A percentile compares a stretch with the other conserved stretches of the same genome.
Evolutionary conservation across 92 coral and sea anemone species (phyloP).

Genomic region (Porites evermanni): DNA sequence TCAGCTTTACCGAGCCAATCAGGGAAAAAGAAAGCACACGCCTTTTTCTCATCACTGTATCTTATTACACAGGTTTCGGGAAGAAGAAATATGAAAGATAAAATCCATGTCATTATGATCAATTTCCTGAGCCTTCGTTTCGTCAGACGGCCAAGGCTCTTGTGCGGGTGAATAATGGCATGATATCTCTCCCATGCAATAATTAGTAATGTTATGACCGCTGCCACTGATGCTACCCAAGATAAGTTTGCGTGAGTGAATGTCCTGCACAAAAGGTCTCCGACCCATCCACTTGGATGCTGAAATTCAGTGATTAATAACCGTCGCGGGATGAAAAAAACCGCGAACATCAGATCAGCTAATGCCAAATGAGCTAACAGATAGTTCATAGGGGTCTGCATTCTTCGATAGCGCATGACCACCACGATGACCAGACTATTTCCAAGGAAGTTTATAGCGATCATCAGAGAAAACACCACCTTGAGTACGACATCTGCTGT

Average conservation of each 20-base stretch:
- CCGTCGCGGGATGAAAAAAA: constrained; percentile 52
- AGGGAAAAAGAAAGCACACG: constrained; percentile 43
- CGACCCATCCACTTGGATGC: constrained; percentile 60
- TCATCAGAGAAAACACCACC: constrained; percentile 35
- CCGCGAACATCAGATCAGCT: constrained; percentile 59
- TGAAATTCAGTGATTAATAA: constrained; percentile 40
- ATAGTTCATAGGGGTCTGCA: constrained; percentile 78
- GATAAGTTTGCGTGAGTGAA: constrained; percentile 53
- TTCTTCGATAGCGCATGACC: constrained; percentile 46
- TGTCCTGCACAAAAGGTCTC: constrained; percentile 60
- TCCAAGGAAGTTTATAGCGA: constrained; percentile 45
- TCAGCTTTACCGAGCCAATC: constrained; percentile 37
- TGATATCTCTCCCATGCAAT: constrained; percentile 75
- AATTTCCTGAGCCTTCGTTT: constrained; percentile 38
- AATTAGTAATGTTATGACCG: constrained; percentile 48
- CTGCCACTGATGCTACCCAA: constrained; percentile 64
- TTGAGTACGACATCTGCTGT: constrained; percentile 30
- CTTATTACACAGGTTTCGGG: constrained; percentile 11
- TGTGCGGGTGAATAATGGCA: constrained; percentile 66
- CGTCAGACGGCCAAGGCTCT: constrained; percentile 47
- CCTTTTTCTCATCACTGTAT: constrained; percentile 27
- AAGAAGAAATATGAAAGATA: constrained; percentile 34
- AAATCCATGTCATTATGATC: constrained; percentile 38
- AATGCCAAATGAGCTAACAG: constrained; percentile 63
- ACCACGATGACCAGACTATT: constrained; percentile 61